These are phyloP conservation scores for Silurus meridionalis DNA, from an alignment of 2,113 vertebrate genomes.

Conservation along the genomic window DNA sequence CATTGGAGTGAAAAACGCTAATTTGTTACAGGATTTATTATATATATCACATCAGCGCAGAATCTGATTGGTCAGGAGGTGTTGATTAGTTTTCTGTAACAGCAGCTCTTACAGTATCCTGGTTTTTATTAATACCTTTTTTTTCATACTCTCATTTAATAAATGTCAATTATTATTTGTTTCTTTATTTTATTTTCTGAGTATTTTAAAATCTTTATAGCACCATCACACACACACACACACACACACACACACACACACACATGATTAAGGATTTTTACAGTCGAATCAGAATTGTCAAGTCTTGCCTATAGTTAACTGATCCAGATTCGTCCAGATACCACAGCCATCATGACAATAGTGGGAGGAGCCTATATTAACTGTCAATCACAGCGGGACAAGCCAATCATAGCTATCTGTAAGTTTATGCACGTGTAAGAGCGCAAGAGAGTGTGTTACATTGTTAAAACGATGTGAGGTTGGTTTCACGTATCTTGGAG, in stretches of 20 bases:
- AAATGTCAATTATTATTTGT: no score
- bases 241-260: no score
- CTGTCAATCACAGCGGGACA: no score
- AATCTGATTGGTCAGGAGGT: neutral
- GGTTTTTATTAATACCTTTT: neutral
- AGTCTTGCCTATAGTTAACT: neutral
- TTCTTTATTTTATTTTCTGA: no score
- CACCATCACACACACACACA: no score
- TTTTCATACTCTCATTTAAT: neutral
- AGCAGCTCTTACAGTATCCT: neutral
- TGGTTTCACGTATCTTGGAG: neutral
- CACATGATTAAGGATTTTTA: no score
- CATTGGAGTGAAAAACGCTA: neutral
- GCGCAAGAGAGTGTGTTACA: neutral
- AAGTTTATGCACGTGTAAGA: neutral
- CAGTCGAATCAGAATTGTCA: no score
- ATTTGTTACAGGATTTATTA: neutral
- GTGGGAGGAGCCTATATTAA: neutral
- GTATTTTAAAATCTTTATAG: no score
- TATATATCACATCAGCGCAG: neutral
- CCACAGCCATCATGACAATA: no score
- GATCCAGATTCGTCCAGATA: no score
- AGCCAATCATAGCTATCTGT: no score
- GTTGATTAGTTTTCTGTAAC: neutral
- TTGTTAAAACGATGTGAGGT: neutral